Evolutionary conservation across 2,113 vertebrate genomes (phyloP).

Genomic region (Aspiorhynchus laticeps): DNA sequence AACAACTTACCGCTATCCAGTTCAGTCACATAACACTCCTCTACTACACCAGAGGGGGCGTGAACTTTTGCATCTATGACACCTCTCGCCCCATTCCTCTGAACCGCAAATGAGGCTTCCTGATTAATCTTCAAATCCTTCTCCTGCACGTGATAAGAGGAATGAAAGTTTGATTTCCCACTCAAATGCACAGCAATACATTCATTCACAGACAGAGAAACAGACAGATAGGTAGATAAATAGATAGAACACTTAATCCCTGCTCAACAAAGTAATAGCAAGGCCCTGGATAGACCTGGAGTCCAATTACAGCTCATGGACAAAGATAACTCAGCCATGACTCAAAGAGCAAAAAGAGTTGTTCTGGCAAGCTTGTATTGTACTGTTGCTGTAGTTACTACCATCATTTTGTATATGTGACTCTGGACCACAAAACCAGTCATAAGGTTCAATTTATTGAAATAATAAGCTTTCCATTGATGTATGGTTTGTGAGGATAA

Average conservation of each 20-base stretch:
- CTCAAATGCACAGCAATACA: not conserved
- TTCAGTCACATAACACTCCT: constrained; percentile 92
- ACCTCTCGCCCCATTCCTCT: constrained; percentile 88
- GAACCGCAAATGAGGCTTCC: constrained; percentile 91
- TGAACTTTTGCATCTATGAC: constrained; percentile 91
- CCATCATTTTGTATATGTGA: not conserved
- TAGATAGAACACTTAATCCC: constrained; percentile 46
- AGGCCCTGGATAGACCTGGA: constrained; percentile 49
- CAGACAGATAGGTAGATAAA: not conserved
- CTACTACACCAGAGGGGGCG: constrained; percentile 86
- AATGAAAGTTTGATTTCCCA: not conserved
- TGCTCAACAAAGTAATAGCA: constrained; percentile 62
- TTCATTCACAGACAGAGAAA: not conserved
- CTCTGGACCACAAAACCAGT: too few relatives aligned
- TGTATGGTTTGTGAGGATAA: too few relatives aligned
- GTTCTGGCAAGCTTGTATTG: not conserved
- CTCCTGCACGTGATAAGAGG: constrained; percentile 76
- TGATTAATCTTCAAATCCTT: constrained; percentile 91
- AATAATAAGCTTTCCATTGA: too few relatives aligned
- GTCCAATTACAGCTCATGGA: constrained; percentile 64
- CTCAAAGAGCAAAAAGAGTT: not conserved
- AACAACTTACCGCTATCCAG: constrained; percentile 84
- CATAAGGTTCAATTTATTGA: too few relatives aligned
- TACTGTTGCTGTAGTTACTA: not conserved
- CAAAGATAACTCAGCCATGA: constrained; percentile 42